A percentile compares a stretch with the other conserved stretches of the same genome.
phyloP scores from a whole-genome alignment of 30 jellyfish, hydroid and myxozoan genomes.

The Phacellophora camtschatica region DNA sequence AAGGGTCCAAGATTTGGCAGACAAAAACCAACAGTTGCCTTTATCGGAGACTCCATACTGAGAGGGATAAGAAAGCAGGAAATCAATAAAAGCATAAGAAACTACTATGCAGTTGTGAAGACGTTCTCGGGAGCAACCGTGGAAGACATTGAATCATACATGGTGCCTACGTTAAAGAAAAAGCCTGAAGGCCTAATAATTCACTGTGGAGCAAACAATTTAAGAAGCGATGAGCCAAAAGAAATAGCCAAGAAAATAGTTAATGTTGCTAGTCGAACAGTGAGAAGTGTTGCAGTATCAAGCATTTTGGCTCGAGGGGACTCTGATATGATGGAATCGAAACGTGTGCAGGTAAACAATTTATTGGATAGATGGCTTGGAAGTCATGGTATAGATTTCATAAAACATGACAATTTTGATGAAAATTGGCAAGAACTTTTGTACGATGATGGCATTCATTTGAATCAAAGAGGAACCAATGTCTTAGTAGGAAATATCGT shows the following conservation, averaged over 20 bases:
- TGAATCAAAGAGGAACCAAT: too few species aligned
- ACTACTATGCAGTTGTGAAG: background rate
- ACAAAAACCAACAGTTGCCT: background rate
- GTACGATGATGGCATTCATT: too few species aligned
- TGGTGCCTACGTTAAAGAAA: background rate
- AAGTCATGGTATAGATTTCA: too few species aligned
- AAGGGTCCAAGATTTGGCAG: background rate
- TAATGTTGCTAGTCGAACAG: background rate
- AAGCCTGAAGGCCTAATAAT: conserved; percentile 1
- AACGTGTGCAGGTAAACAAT: too few species aligned
- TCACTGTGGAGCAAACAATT: background rate
- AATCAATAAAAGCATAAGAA: background rate
- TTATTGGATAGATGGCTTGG: too few species aligned
- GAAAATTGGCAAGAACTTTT: too few species aligned
- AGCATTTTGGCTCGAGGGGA: conserved; percentile 16
- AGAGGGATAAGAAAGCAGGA: conserved; percentile 8
- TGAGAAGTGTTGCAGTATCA: background rate
- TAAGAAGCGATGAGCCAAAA: background rate
- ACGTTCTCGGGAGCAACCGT: conserved; percentile 3
- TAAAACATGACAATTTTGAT: too few species aligned
- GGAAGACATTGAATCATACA: conserved; percentile 7
- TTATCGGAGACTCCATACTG: background rate
- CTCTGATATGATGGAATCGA: background rate
- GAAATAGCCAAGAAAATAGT: background rate
- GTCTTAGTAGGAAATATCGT: too few species aligned